Base-by-base conservation (phyloP, 2,113 vertebrate genomes). In the Plectropomus leopardus region DNA sequence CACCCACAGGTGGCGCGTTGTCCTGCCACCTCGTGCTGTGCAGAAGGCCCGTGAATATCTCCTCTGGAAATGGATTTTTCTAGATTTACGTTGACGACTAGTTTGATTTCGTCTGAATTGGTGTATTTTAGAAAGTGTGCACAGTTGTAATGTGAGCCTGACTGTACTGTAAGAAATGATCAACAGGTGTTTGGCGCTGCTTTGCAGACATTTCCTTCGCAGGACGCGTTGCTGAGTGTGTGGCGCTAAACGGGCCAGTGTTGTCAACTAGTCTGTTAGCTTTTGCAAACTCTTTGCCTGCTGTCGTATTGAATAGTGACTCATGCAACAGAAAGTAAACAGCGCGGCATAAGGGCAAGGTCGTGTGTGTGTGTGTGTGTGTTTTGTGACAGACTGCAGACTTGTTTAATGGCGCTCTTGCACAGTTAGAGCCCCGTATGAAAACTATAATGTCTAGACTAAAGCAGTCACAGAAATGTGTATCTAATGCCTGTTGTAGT, bases 111-210 rank as follows among this genome's bases (percentile, higher is more conserved):
- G 17, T 0, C 0, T 8, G 13, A 21, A 5, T 34, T 8, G 1
- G 23, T 45, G 64, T 30, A 2, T 23, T 16, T n/a, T 26, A 24
- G 1, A 23, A 8, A 36, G n/a, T 48, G 1, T 50, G 53, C 47
- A 36, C 4, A 17, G 3, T 28, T 69, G 81, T 61, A 73, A 66
- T 7, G 4, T 1, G 81, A 70, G 24, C 30, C 10, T 17, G 78
- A 7, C 76, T 40, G 60, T 3, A 8, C 65, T 53, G 42, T 75
- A 80, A 83, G 85, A 78, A 80, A 89, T 59, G 91, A n/a, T 71
- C 84, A 87, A 94, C 95, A 95, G 94, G 95, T 95, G 94, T 89
- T 90, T 55, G 78, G 76, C 42, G 63, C n/a, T 7, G 30, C 19
- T 77, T 71, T 80, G 85, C 64, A 16, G 21, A 36, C 54, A 14